Evolutionary conservation across 2,888 invertebrate species (phyloP).

Genomic region (Dryococelus australis): DNA sequence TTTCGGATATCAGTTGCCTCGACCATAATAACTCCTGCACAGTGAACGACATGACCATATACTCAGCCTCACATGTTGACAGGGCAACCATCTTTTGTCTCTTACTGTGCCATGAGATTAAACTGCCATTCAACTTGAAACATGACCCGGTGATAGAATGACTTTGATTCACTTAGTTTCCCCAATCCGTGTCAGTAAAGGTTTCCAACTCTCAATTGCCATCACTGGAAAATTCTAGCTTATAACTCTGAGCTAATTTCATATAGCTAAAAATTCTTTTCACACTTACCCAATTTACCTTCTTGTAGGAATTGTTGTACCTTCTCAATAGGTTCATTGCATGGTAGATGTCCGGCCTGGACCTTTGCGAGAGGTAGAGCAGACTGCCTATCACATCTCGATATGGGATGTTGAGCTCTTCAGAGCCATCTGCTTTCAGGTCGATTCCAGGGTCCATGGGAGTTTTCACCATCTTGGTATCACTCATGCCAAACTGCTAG

Average conservation of each 20-base stretch:
- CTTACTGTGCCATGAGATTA: background rate
- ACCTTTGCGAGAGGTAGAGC: background rate
- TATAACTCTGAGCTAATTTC: background rate
- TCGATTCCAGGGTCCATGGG: background rate
- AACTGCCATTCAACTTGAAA: background rate
- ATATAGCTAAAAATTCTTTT: background rate
- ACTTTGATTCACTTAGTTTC: background rate
- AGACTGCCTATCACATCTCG: background rate
- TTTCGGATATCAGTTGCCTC: background rate
- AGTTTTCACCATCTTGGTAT: no score
- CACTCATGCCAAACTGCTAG: background rate
- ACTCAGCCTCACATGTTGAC: slow-evolving; percentile 5
- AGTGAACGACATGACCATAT: background rate
- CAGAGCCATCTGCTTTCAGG: background rate
- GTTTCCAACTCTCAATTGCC: background rate
- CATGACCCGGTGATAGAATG: background rate
- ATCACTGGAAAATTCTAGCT: background rate
- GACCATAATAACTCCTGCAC: background rate
- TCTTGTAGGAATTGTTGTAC: background rate
- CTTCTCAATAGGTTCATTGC: background rate
- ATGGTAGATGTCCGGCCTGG: background rate
- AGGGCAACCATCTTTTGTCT: no score
- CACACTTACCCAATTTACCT: background rate
- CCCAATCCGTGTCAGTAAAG: background rate
- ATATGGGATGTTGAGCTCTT: background rate